phyloP scores from a whole-genome alignment of 2,113 vertebrate genomes.

The Abramis brama region DNA sequence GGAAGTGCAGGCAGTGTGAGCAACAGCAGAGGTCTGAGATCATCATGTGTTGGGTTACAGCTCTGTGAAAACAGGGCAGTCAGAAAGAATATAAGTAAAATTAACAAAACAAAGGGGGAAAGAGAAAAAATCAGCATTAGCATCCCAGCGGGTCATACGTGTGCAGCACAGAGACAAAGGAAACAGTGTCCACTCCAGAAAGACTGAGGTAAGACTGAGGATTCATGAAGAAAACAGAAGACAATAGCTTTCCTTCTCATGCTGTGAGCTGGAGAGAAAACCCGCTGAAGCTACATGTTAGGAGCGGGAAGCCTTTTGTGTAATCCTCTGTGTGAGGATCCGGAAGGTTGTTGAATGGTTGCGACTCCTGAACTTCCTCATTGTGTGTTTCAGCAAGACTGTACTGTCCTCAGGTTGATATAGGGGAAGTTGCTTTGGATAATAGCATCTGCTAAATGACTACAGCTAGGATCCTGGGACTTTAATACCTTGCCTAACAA shows the following conservation, averaged over 20 bases:
- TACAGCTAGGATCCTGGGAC: no score
- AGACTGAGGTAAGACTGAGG: constrained; percentile 13
- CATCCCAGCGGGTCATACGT: not conserved
- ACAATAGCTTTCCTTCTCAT: not conserved
- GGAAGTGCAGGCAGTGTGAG: constrained; percentile 66
- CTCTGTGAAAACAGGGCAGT: not conserved
- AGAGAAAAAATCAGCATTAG: not conserved
- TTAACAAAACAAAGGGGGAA: not conserved
- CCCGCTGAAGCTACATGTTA: not conserved
- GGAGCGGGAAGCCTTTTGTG: not conserved
- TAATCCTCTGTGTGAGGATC: not conserved
- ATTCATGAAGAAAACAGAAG: not conserved
- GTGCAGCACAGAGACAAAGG: not conserved
- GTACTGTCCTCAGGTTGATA: no score
- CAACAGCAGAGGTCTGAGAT: not conserved
- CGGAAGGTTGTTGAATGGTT: not conserved
- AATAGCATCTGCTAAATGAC: no score
- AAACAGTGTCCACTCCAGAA: not conserved
- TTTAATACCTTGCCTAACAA: no score
- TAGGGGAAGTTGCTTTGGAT: no score
- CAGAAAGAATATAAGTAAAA: not conserved
- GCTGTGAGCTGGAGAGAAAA: not conserved
- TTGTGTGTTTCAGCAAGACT: no score
- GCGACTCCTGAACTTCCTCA: no score
- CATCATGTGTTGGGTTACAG: not conserved